These are phyloP conservation scores for Mallotus villosus DNA, from an alignment of 2,797 vertebrate genomes.

Conservation along the genomic window DNA sequence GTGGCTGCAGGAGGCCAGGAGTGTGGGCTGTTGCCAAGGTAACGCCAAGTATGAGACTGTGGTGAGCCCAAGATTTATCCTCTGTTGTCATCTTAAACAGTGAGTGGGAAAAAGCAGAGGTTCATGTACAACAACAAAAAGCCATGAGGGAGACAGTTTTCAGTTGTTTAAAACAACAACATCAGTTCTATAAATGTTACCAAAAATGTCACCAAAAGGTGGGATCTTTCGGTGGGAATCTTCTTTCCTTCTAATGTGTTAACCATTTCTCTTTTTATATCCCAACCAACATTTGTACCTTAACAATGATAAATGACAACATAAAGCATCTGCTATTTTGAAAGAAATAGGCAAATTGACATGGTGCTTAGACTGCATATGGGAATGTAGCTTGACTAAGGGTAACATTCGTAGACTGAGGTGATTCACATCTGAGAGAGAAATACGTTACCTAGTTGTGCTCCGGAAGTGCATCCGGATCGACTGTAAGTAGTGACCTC, in stretches of 20 bases:
- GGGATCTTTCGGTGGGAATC: too few relatives aligned
- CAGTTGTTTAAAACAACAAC: background rate
- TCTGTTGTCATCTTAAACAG: conserved; percentile 9
- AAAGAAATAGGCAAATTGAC: background rate
- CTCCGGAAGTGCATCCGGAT: background rate
- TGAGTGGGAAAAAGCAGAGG: background rate
- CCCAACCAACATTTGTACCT: too few relatives aligned
- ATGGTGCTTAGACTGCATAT: background rate
- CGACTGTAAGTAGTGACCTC: background rate
- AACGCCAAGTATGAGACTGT: background rate
- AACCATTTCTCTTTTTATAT: too few relatives aligned
- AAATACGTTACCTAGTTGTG: background rate
- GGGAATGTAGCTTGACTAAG: background rate
- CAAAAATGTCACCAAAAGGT: background rate
- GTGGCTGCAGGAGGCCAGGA: background rate
- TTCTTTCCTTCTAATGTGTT: too few relatives aligned
- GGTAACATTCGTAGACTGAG: background rate
- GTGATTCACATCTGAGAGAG: background rate
- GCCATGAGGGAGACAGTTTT: background rate
- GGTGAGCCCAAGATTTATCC: conserved; percentile 12
- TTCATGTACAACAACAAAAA: background rate
- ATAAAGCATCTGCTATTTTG: background rate
- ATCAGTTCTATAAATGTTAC: background rate
- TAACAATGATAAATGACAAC: background rate
- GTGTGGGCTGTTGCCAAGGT: background rate